These are phyloP conservation scores for Halcyon badia DNA, from an alignment of 2,797 vertebrate genomes.

Conservation along the genomic window DNA sequence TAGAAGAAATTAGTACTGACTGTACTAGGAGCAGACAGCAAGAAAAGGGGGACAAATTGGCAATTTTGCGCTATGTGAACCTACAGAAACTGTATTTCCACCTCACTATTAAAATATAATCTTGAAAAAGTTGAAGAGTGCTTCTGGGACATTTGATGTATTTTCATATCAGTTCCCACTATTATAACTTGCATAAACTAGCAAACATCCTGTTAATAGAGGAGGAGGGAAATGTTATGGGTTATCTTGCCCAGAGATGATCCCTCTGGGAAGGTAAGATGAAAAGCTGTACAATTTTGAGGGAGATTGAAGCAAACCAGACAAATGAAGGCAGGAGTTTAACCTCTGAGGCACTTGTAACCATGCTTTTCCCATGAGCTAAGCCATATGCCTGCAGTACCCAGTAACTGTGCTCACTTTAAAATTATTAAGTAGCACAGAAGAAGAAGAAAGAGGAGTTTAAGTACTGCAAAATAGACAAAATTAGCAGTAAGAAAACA, in stretches of 20 bases:
- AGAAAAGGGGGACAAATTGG: neutral
- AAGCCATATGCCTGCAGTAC: neutral
- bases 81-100: neutral
- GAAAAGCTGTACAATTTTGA: neutral
- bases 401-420: neutral
- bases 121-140: neutral
- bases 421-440: neutral
- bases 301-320: neutral
- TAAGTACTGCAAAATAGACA: neutral
- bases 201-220: neutral
- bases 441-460: neutral
- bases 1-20: neutral
- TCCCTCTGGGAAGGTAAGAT: neutral
- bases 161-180: neutral
- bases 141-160: neutral
- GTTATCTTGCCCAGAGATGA: neutral
- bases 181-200: neutral
- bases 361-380: neutral
- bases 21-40: neutral
- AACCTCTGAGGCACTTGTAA: neutral
- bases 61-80: neutral
- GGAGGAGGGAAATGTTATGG: neutral
- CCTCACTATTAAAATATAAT: neutral
- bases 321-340: neutral
- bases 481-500: neutral